Percentiles rank a stretch among this genome's conserved stretches.
phyloP scores from a whole-genome alignment of 2,888 invertebrate genomes.

The Metacarcinus magister region DNA sequence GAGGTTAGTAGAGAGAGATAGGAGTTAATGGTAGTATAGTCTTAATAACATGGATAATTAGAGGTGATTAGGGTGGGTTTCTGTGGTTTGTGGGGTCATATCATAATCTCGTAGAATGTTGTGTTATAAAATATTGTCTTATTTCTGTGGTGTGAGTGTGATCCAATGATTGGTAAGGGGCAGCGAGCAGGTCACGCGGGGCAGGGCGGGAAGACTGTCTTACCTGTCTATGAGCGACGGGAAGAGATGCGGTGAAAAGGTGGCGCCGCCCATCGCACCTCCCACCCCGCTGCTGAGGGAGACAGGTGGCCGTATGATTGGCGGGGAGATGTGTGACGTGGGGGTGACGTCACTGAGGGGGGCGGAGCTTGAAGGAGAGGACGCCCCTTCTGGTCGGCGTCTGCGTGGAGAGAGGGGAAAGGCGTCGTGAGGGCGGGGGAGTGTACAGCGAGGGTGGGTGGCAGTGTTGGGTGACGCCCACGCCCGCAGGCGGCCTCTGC shows the following conservation, averaged over 20 bases:
- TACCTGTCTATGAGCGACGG: slow-evolving; percentile 82
- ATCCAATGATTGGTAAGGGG: background rate
- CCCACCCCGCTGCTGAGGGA: slow-evolving; percentile 73
- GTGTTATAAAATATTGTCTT: background rate
- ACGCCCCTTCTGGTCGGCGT: slow-evolving; percentile 69
- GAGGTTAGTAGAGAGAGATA: background rate
- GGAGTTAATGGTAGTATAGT: background rate
- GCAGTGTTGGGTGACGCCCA: slow-evolving; percentile 34
- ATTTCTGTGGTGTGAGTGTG: background rate
- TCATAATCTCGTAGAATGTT: background rate
- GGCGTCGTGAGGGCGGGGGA: slow-evolving; percentile 11
- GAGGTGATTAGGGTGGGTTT: background rate
- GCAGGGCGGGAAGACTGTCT: slow-evolving; percentile 52
- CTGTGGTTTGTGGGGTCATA: background rate
- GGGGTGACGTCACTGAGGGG: slow-evolving; percentile 74
- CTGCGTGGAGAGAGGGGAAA: slow-evolving; percentile 58
- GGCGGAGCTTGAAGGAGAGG: slow-evolving; percentile 69
- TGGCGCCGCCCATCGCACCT: slow-evolving; percentile 77
- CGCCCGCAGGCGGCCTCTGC: slow-evolving; percentile 6
- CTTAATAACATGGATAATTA: background rate
- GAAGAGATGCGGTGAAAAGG: slow-evolving; percentile 80
- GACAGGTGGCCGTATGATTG: slow-evolving; percentile 76
- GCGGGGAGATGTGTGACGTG: slow-evolving; percentile 75
- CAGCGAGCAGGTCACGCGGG: background rate
- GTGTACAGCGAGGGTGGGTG: background rate